A percentile compares a stretch with the other conserved stretches of the same genome.
These are phyloP conservation scores for Harlomillsia oculata DNA, from an alignment of 1,140 invertebrate genomes.

Conservation along the genomic window DNA sequence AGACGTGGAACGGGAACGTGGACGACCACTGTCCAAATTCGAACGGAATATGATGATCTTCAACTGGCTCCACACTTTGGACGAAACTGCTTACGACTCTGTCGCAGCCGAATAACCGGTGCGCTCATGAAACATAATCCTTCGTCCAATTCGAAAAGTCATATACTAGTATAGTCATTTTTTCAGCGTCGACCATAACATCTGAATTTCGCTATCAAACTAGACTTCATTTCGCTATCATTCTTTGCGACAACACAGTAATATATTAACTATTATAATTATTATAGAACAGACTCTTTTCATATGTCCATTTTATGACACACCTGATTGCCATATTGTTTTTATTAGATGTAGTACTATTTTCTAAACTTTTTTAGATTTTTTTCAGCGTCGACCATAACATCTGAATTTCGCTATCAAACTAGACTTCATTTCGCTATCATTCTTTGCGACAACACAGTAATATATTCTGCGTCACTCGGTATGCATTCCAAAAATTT, in stretches of 20 bases:
- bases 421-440: background rate
- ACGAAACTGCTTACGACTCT: slow-evolving; percentile 52
- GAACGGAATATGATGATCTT: slow-evolving; percentile 87
- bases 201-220: background rate
- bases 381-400: background rate
- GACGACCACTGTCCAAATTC: slow-evolving; percentile 73
- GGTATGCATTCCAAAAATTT: too few relatives aligned
- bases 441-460: background rate
- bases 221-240: background rate
- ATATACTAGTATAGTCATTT: background rate
- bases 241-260: background rate
- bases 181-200: background rate
- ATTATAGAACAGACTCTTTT: too few relatives aligned
- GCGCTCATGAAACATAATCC: background rate
- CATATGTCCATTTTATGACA: too few relatives aligned
- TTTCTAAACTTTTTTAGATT: too few relatives aligned
- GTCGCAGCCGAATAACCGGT: slow-evolving; percentile 11
- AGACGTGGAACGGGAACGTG: slow-evolving; percentile 68
- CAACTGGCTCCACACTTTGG: slow-evolving; percentile 77
- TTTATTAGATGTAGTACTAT: too few relatives aligned
- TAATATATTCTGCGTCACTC: too few relatives aligned
- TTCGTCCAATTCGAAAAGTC: background rate
- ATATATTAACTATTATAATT: too few relatives aligned
- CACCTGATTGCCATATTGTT: too few relatives aligned
- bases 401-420: background rate